Conservation (phyloP, 2,888 invertebrate genomes). For the Pseudeuparius sepicola region DNA sequence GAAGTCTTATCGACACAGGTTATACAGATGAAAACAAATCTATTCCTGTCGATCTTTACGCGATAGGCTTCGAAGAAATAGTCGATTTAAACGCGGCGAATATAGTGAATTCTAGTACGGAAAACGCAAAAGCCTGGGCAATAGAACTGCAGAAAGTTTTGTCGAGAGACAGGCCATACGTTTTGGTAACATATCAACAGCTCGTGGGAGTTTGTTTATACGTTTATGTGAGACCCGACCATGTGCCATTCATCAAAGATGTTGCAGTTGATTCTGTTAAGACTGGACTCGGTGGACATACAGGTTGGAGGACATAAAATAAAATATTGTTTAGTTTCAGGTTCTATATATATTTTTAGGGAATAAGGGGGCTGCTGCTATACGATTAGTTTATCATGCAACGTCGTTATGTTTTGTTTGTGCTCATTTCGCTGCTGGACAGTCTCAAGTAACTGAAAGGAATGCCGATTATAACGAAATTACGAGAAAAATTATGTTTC, state of each 20-base stretch:
- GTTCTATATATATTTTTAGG: slow-evolving; percentile 40
- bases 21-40: slow-evolving; percentile 37
- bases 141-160: slow-evolving; percentile 88
- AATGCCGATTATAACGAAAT: slow-evolving; percentile 97
- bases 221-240: slow-evolving; percentile 82
- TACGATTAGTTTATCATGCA: slow-evolving; percentile 82
- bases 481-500: slow-evolving; percentile 78
- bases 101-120: slow-evolving; percentile 90
- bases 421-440: slow-evolving; percentile 98
- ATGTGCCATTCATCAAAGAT: slow-evolving; percentile 82
- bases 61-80: slow-evolving; percentile 98
- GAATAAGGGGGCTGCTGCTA: slow-evolving; percentile 93
- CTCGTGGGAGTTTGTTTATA: slow-evolving; percentile 96
- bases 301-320: slow-evolving; percentile 43
- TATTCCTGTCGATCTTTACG: slow-evolving; percentile 83
- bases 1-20: slow-evolving; percentile 40
- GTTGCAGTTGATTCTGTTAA: slow-evolving; percentile 94
- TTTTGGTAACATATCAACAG: slow-evolving; percentile 86
- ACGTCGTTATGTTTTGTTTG: slow-evolving; percentile 97
- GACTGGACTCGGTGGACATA: slow-evolving; percentile 96
- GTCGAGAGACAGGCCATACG: slow-evolving; percentile 73
- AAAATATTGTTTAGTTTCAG: slow-evolving; percentile 7
- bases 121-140: slow-evolving; percentile 92
- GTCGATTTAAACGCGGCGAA: slow-evolving; percentile 98
- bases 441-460: slow-evolving; percentile 87